Base-by-base conservation (phyloP, 2,888 invertebrate species). In the Aporophyla lueneburgensis region DNA sequence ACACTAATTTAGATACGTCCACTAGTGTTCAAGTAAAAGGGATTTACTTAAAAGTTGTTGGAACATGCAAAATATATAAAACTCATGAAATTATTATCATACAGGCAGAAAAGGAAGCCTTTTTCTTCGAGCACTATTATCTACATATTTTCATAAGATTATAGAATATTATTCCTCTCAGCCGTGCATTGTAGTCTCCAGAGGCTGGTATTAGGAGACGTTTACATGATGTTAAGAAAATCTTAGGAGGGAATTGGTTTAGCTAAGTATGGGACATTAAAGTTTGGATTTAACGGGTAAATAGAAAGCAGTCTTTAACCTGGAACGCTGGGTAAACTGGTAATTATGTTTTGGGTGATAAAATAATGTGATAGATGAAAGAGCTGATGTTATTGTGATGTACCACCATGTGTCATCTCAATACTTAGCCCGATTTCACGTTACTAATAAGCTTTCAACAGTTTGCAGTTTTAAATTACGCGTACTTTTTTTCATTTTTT, bases 81-180 rank as follows among this genome's bases (percentile, higher is more conserved):
- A 58, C 21, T n/a, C 27, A 5, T 43, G 16, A 51, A 3, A 59
- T 71, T 43, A 19, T 49, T 53, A 27, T 54, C 73, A n/a, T 56
- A 54, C 67, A 51, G 10, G 14, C 33, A 51, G 56, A 33, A 59
- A 43, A 56, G 14, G n/a, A 56, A 56, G 56, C 54, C 51, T 70
- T 65, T 27, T 54, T 59, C 69, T 61, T 24, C 9, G 6, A 58
- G 21, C 33, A 54, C 21, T 58, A 58, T 46, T 73, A 72, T 63
- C 43, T 49, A 54, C 62, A 68, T 79, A 63, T 78, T 79, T 74
- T 66, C 24, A 61, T 69, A 69, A 24, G 24, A 66, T 79, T 63
- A 74, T 46, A 46, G 58, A 59, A 27, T 65, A 59, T 65, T 65
- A 69, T 68, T 71, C 2, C 27, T 46, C 33, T 54, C 51, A 24